Percentiles rank a stretch among this genome's conserved stretches.
These are phyloP conservation scores for Sphaerophoria rueppellii DNA, from an alignment of 2,888 invertebrate species.

Conservation along the genomic window DNA sequence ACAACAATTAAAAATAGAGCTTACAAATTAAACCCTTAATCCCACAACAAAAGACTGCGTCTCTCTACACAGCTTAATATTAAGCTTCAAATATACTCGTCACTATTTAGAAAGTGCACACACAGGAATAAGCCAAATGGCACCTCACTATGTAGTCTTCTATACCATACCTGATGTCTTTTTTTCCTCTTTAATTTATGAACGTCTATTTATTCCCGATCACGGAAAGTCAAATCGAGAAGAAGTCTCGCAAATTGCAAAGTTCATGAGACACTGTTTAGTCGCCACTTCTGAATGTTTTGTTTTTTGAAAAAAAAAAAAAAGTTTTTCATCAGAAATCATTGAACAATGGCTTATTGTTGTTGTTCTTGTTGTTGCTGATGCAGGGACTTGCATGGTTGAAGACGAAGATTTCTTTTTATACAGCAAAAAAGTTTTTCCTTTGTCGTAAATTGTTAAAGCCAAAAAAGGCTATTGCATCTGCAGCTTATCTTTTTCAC, in stretches of 20 bases:
- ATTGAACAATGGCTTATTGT: slow-evolving; percentile 34
- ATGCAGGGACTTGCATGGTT: background rate
- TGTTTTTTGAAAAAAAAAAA: background rate
- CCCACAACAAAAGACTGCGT: too few relatives aligned
- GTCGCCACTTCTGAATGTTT: slow-evolving; percentile 22
- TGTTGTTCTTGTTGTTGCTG: background rate
- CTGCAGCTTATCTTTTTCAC: slow-evolving; percentile 54
- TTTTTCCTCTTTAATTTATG: background rate
- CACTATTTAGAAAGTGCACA: background rate
- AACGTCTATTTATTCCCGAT: slow-evolving; percentile 16
- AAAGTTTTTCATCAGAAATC: slow-evolving; percentile 45
- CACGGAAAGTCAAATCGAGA: slow-evolving; percentile 26
- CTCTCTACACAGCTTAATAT: too few relatives aligned
- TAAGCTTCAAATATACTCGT: too few relatives aligned
- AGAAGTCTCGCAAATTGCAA: slow-evolving; percentile 1
- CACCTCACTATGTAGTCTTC: background rate
- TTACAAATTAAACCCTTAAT: too few relatives aligned
- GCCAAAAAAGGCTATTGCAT: slow-evolving; percentile 23
- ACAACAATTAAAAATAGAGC: too few relatives aligned
- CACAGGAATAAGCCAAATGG: background rate
- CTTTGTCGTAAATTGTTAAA: slow-evolving; percentile 34
- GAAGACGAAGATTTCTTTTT: slow-evolving; percentile 4
- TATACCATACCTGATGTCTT: background rate
- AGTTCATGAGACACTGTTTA: slow-evolving; percentile 22
- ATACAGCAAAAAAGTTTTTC: slow-evolving; percentile 42